Evolutionary conservation across 1,140 invertebrate genomes (phyloP).

Genomic region (Tetraneura akinire): DNA sequence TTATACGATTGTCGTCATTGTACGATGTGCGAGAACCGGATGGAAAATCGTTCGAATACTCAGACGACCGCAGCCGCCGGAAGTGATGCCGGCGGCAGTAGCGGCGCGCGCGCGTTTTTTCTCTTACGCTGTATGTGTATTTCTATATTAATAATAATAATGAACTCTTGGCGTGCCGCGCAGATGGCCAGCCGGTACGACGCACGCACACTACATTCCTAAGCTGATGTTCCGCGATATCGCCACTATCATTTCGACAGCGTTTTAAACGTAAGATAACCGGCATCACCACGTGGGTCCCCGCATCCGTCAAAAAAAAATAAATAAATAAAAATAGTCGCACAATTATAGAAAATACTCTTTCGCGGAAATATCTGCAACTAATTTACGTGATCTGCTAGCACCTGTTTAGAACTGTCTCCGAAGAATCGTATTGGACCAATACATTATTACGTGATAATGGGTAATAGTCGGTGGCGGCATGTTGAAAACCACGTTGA

Average conservation of each 20-base stretch:
- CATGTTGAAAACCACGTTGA: conserved; percentile 16
- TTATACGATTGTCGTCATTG: not conserved
- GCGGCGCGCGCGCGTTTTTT: not conserved
- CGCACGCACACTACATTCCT: not conserved
- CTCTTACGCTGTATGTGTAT: not conserved
- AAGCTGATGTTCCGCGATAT: not conserved
- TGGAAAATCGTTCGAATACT: conserved; percentile 5
- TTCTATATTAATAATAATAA: too few relatives aligned
- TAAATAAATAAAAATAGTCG: too few relatives aligned
- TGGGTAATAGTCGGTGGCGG: not conserved
- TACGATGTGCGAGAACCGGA: conserved; percentile 5
- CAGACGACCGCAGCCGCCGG: not conserved
- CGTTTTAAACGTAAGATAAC: not conserved
- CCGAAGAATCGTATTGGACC: too few relatives aligned
- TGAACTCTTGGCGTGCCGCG: not conserved
- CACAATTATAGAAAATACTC: too few relatives aligned
- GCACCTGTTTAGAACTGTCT: too few relatives aligned
- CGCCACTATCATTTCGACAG: not conserved
- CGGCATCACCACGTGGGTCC: not conserved
- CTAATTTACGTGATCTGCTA: too few relatives aligned
- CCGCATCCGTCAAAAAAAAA: not conserved
- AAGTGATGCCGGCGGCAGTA: not conserved
- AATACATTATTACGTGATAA: too few relatives aligned
- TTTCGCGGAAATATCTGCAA: too few relatives aligned
- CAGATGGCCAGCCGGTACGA: conserved; percentile 12